Percentiles rank a stretch among this genome's conserved stretches.
These are phyloP conservation scores for Diplolepis rosae DNA, from an alignment of 2,888 invertebrate genomes.

Conservation along the genomic window DNA sequence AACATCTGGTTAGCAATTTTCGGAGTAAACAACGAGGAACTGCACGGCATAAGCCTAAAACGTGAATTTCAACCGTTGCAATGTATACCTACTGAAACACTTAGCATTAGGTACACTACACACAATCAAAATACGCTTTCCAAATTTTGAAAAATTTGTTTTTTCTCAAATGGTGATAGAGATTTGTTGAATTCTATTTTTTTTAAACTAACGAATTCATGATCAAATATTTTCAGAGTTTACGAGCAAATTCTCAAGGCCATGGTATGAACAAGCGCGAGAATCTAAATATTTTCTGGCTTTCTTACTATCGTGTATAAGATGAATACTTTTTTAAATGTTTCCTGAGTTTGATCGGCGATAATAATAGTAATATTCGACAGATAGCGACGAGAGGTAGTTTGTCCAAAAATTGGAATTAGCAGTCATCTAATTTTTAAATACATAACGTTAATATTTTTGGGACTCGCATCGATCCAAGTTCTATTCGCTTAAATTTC, in stretches of 20 bases:
- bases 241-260: neutral
- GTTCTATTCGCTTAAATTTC: conserved; percentile 21
- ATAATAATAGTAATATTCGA: conserved; percentile 20
- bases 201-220: no score
- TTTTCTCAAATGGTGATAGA: neutral
- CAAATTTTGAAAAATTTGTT: conserved; percentile 25
- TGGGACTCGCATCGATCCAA: conserved; percentile 23
- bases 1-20: conserved; percentile 16
- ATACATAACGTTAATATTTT: conserved; percentile 22
- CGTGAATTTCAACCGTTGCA: conserved; percentile 15
- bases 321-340: conserved; percentile 6
- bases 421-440: conserved; percentile 24
- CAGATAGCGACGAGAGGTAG: conserved; percentile 30
- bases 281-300: neutral
- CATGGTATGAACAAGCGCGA: neutral
- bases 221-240: neutral
- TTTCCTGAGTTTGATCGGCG: conserved; percentile 1
- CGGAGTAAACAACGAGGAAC: conserved; percentile 22
- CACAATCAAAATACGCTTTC: conserved; percentile 29
- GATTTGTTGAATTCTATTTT: neutral
- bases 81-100: conserved; percentile 30
- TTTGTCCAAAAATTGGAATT: conserved; percentile 29
- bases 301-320: neutral
- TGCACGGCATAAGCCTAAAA: conserved; percentile 17
- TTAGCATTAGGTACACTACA: conserved; percentile 29